Conservation (phyloP, 2,113 vertebrate species). For the Calypte anna region DNA sequence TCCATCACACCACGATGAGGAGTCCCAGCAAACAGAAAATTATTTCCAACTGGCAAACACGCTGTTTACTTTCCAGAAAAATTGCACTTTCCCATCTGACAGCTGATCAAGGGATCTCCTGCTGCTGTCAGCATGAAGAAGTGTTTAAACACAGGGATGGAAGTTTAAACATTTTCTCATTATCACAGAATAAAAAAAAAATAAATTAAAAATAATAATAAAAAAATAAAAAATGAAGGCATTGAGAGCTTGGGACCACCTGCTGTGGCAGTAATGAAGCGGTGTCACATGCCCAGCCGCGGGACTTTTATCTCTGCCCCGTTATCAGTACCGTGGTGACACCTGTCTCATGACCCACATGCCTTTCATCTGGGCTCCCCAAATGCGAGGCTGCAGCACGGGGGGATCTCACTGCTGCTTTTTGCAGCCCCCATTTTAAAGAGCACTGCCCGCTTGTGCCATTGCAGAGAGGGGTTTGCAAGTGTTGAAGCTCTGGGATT, state of each 20-base stretch:
- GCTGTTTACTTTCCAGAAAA: conserved; percentile 82
- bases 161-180: conserved; percentile 87
- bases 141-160: conserved; percentile 82
- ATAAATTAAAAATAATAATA: conserved; percentile 68
- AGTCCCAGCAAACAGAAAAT: conserved; percentile 81
- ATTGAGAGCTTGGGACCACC: conserved; percentile 77
- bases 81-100: conserved; percentile 80
- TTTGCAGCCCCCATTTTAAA: conserved; percentile 19
- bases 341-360: conserved; percentile 80
- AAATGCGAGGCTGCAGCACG: conserved; percentile 54
- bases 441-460: conserved; percentile 21
- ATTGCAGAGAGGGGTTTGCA: background rate
- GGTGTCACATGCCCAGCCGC: conserved; percentile 70
- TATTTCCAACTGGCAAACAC: conserved; percentile 79
- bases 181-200: conserved; percentile 82
- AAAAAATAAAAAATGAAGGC: conserved; percentile 72
- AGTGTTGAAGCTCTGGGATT: background rate
- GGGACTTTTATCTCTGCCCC: conserved; percentile 83
- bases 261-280: conserved; percentile 81
- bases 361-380: conserved; percentile 79
- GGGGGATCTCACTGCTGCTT: background rate
- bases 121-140: conserved; percentile 83
- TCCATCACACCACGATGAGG: conserved; percentile 70
- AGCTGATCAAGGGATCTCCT: conserved; percentile 82
- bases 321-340: conserved; percentile 77